phyloP scores from a whole-genome alignment of 2,113 vertebrate genomes.

The Ursus arctos region DNA sequence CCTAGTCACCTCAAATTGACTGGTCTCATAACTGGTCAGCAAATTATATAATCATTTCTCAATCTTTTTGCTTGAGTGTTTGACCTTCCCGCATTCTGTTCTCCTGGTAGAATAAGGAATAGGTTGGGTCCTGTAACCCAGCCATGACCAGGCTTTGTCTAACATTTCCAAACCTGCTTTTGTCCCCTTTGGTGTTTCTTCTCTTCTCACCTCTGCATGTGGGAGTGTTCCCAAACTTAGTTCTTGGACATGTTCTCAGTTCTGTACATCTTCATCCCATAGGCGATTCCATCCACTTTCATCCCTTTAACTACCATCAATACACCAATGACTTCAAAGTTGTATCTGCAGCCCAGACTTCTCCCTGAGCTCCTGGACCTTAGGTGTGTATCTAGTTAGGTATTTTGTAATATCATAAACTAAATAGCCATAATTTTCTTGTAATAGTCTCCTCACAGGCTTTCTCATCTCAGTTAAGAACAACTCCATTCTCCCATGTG shows the following conservation, averaged over 20 bases:
- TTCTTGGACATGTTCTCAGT: neutral
- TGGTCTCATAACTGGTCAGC: neutral
- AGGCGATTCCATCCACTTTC: neutral
- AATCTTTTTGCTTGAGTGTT: neutral
- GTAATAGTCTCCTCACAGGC: neutral
- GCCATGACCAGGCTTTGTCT: neutral
- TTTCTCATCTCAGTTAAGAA: neutral
- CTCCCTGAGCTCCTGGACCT: neutral
- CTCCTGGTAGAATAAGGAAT: neutral
- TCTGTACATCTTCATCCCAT: neutral
- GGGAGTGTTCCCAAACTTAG: neutral
- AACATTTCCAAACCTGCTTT: neutral
- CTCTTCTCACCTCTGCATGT: neutral
- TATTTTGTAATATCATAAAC: neutral
- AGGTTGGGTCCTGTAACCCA: neutral
- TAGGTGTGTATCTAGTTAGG: neutral
- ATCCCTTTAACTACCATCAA: neutral
- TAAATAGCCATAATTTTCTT: neutral
- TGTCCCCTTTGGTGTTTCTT: neutral
- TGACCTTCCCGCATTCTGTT: neutral
- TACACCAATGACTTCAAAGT: neutral
- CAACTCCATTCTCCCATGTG: neutral
- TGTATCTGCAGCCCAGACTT: neutral
- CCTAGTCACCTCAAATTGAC: neutral
- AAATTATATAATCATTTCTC: neutral